phyloP scores from a whole-genome alignment of 2,888 invertebrate genomes.

The Linnaemya vulpina region DNA sequence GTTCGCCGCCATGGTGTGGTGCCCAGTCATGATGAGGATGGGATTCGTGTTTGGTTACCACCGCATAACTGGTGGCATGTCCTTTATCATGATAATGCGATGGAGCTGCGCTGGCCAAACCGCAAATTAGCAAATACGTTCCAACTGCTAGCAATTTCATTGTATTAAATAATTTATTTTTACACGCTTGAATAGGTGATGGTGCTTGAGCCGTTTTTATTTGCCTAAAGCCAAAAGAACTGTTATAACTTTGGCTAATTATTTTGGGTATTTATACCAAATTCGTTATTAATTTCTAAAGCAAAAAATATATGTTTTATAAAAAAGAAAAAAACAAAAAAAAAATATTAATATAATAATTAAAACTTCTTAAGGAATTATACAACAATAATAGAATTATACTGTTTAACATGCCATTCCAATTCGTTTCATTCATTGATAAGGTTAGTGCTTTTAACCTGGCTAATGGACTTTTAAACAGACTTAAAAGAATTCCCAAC shows the following conservation, averaged over 20 bases:
- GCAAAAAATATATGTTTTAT: no score
- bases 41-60: slow-evolving; percentile 77
- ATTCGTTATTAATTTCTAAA: slow-evolving; percentile 32
- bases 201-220: slow-evolving; percentile 27
- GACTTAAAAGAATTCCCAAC: slow-evolving; percentile 41
- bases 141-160: slow-evolving; percentile 64
- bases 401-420: slow-evolving; percentile 74
- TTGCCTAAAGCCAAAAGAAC: slow-evolving; percentile 46
- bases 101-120: slow-evolving; percentile 74
- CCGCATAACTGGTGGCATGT: slow-evolving; percentile 77
- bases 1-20: background rate
- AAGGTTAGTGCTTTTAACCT: slow-evolving; percentile 70
- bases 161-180: slow-evolving; percentile 2
- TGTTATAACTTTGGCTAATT: slow-evolving; percentile 58
- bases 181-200: slow-evolving; percentile 25
- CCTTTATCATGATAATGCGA: slow-evolving; percentile 71
- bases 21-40: slow-evolving; percentile 70
- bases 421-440: slow-evolving; percentile 46
- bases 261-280: slow-evolving; percentile 60
- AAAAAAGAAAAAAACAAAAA: background rate
- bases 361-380: slow-evolving; percentile 78
- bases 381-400: slow-evolving; percentile 40
- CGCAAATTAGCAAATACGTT: slow-evolving; percentile 65
- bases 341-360: slow-evolving; percentile 50
- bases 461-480: slow-evolving; percentile 31